These are phyloP conservation scores for Scelioninae gen. 2 DNA, from an alignment of 2,888 invertebrate species.

Conservation along the genomic window DNA sequence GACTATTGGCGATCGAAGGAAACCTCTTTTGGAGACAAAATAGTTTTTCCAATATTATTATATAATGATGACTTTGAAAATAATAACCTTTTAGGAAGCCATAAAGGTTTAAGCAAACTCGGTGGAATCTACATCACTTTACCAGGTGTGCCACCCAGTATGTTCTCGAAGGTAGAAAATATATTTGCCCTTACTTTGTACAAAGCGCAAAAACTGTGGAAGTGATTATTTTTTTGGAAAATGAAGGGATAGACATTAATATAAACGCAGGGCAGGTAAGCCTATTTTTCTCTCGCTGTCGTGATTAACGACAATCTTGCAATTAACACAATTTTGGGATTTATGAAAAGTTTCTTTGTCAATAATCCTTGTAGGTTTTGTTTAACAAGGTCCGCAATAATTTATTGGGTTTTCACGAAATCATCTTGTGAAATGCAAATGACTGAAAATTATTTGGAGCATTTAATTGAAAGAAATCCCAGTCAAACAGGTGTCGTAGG, in stretches of 20 bases:
- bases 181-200: slow-evolving; percentile 14
- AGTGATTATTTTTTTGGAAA: slow-evolving; percentile 19
- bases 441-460: slow-evolving; percentile 2
- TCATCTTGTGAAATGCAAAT: neutral
- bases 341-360: slow-evolving; percentile 6
- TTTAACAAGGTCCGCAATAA: slow-evolving; percentile 3
- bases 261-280: no score
- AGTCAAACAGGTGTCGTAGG: no score
- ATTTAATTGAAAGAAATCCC: slow-evolving; percentile 8
- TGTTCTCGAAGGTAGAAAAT: slow-evolving; percentile 19
- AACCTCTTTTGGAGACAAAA: slow-evolving; percentile 9
- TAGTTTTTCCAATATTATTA: slow-evolving; percentile 15
- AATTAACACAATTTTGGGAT: slow-evolving; percentile 16
- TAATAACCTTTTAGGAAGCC: slow-evolving; percentile 11
- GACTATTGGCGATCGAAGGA: no score
- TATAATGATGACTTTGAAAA: slow-evolving; percentile 35
- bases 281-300: slow-evolving; percentile 23
- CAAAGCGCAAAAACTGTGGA: slow-evolving; percentile 16
- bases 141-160: neutral
- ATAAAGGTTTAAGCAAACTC: slow-evolving; percentile 5
- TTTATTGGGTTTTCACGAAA: neutral
- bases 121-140: slow-evolving; percentile 8
- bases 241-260: neutral
- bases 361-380: slow-evolving; percentile 20
- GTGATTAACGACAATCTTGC: slow-evolving; percentile 20